Evolutionary conservation across 2,888 invertebrate species (phyloP), one percentile per base, ranked within the genome.

Genomic region (Epistrophe grossulariae): DNA sequence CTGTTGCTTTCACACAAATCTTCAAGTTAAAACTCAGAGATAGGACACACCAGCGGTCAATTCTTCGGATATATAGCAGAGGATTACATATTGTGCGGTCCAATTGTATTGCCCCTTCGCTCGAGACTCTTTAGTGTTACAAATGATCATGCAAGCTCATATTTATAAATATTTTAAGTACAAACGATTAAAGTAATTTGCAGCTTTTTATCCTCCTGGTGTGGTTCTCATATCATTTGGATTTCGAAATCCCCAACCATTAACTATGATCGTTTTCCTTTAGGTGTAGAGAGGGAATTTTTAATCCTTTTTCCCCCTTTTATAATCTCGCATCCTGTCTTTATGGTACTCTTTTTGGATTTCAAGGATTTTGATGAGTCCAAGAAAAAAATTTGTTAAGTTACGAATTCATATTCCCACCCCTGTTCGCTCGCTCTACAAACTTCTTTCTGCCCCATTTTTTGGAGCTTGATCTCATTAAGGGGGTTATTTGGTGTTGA

Each of bases 111-210:
- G 40, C 55, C n/a, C n/a, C n/a, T n/a, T n/a, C 11, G 6, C 60
- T 81, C 59, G 28, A 50, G 50, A 72, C 87, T 76, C 87, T 83
- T 87, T 83, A 87, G 87, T 83, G 87, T 87, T 87, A 87, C 83
- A 87, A 87, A 87, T 87, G 87, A 87, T 83, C 83, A 60, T 66
- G 79, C 83, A 87, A 79, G 87, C 87, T 87, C 87, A 87, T 87
- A 87, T 87, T 87, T 87, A 87, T 62, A 62, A 62, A 62, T 87
- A 87, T 87, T 87, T 83, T 83, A 87, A 3, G 83, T 76, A 76
- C 83, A 83, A 87, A 83, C 87, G 87, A 87, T 87, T 87, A 83
- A 87, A 76, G 87, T 87, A 87, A 87, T 87, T 87, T 87, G 87
- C 87, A 87, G 82, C 83, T 83, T 87, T 83, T 87, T 83, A 83